Evolutionary conservation across 1,140 invertebrate genomes (phyloP).

Genomic region (Dolichoris vasculosae): DNA sequence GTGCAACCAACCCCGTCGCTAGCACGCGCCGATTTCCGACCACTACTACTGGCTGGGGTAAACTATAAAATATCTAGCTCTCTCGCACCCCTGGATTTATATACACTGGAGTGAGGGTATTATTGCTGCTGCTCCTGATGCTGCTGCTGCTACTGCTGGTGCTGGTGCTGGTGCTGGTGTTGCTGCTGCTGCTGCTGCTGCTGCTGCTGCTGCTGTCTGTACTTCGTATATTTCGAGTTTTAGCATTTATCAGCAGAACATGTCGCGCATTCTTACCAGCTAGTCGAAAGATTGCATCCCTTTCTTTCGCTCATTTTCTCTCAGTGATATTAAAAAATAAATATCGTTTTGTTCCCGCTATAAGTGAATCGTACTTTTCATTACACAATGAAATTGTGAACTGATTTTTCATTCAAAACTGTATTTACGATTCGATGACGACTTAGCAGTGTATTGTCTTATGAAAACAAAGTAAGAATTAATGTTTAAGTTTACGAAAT

Average conservation of each 20-base stretch:
- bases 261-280: constrained; percentile 60
- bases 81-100: neutral
- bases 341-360: neutral
- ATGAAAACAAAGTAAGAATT: no score
- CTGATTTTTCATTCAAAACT: neutral
- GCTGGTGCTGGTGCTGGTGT: constrained; percentile 48
- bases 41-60: constrained; percentile 38
- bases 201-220: constrained; percentile 51
- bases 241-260: constrained; percentile 62
- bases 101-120: neutral
- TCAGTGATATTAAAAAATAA: neutral
- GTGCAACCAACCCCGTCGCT: constrained; percentile 57
- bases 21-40: constrained; percentile 49
- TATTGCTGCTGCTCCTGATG: constrained; percentile 48
- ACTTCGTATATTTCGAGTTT: constrained; percentile 47
- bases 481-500: neutral
- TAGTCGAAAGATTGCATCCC: constrained; percentile 53
- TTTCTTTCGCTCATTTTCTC: constrained; percentile 42
- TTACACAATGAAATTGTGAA: neutral
- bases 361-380: neutral
- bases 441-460: no score
- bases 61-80: neutral
- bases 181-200: constrained; percentile 45
- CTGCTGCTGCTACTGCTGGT: constrained; percentile 54
- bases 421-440: neutral